Percentiles rank a stretch among this genome's conserved stretches.
These are phyloP conservation scores for Bombycilla garrulus DNA, from an alignment of 2,113 vertebrate species.

Conservation along the genomic window DNA sequence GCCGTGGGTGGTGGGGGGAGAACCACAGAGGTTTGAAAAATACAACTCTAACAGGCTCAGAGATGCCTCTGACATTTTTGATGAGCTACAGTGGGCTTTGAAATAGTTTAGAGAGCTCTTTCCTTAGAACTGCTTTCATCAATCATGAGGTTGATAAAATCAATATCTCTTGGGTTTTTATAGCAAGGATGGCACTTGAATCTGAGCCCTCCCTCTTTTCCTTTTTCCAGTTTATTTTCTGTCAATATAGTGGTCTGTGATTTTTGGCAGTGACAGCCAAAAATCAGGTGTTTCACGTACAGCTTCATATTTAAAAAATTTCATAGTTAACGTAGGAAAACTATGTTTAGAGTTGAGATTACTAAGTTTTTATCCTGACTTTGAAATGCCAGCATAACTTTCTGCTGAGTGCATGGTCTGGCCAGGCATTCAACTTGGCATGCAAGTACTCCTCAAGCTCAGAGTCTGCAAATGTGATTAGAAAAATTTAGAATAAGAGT, in stretches of 20 bases:
- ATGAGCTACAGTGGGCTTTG: slow-evolving; percentile 35
- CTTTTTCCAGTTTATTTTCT: not conserved
- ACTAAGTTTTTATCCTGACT: not conserved
- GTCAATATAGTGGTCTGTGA: not conserved
- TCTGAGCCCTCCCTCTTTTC: not conserved
- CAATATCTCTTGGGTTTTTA: slow-evolving; percentile 15
- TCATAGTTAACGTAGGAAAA: not conserved
- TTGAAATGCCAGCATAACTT: not conserved
- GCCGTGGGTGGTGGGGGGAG: not conserved
- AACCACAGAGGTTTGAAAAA: not conserved
- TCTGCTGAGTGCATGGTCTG: not conserved
- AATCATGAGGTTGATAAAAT: slow-evolving; percentile 44
- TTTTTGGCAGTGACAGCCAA: not conserved
- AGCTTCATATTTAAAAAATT: not conserved
- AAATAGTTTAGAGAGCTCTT: slow-evolving; percentile 52
- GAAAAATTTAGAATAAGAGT: not conserved
- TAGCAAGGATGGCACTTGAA: slow-evolving; percentile 21
- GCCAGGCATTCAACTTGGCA: not conserved
- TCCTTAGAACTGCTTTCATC: slow-evolving; percentile 44
- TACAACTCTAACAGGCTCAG: not conserved
- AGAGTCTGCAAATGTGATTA: not conserved
- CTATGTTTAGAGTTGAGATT: not conserved
- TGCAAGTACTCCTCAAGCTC: not conserved
- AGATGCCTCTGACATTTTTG: slow-evolving; percentile 9
- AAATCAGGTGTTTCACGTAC: not conserved